Evolutionary conservation across 2,797 vertebrate species (phyloP).

Genomic region (Molothrus aeneus): DNA sequence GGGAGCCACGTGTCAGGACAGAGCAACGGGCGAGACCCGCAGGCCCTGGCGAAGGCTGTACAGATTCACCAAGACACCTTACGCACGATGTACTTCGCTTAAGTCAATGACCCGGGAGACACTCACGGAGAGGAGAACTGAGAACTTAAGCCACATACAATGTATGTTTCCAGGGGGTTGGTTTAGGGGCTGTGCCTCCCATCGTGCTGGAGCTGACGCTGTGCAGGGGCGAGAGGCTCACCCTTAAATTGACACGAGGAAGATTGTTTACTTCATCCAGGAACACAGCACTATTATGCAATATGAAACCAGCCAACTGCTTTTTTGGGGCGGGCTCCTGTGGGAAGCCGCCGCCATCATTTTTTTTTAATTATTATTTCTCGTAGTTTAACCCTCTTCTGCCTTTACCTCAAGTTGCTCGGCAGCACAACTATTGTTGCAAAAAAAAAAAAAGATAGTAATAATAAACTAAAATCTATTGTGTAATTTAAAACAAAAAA

Average conservation of each 20-base stretch:
- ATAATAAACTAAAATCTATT: slow-evolving; percentile 38
- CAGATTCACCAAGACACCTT: slow-evolving; percentile 99
- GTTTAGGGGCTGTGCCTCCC: slow-evolving; percentile 73
- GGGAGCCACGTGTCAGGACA: slow-evolving; percentile 98
- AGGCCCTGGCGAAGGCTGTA: slow-evolving; percentile 95
- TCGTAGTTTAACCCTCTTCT: slow-evolving; percentile 80
- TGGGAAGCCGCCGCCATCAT: slow-evolving; percentile 70
- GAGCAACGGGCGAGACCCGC: slow-evolving; percentile 96
- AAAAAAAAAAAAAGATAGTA: slow-evolving; percentile 66
- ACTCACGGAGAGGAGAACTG: slow-evolving; percentile 72
- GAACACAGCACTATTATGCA: slow-evolving; percentile 98
- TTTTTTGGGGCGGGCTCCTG: slow-evolving; percentile 72
- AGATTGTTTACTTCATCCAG: slow-evolving; percentile 85
- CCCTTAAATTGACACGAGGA: slow-evolving; percentile 82
- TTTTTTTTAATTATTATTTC: slow-evolving; percentile 68
- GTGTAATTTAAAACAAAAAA: slow-evolving; percentile 22
- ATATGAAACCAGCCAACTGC: slow-evolving; percentile 98
- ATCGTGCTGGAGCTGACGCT: slow-evolving; percentile 86
- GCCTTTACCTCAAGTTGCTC: slow-evolving; percentile 88
- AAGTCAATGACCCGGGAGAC: slow-evolving; percentile 62
- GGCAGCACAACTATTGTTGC: slow-evolving; percentile 83
- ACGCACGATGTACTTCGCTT: slow-evolving; percentile 99
- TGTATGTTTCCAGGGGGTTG: slow-evolving; percentile 82
- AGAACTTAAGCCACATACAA: slow-evolving; percentile 74
- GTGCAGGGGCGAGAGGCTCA: slow-evolving; percentile 77